A percentile compares a stretch with the other conserved stretches of the same genome.
phyloP scores from a whole-genome alignment of 2,797 vertebrate genomes.

The Myotis pilosus region DNA sequence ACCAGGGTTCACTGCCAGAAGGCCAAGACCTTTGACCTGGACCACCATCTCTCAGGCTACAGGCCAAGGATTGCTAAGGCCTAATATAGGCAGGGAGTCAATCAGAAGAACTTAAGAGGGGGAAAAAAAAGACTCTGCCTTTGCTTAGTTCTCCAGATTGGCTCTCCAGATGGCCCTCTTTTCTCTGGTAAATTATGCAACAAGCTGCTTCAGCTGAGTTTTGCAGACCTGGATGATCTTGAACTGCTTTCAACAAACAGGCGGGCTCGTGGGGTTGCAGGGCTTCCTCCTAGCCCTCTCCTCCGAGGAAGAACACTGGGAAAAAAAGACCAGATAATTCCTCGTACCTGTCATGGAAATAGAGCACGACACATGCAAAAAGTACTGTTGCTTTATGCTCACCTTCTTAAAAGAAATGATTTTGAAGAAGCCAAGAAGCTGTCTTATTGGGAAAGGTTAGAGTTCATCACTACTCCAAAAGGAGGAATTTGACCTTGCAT shows the following conservation, averaged over 20 bases:
- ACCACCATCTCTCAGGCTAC: conserved; percentile 28
- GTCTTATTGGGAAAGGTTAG: conserved; percentile 34
- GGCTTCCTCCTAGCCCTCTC: conserved; percentile 66
- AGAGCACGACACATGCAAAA: background rate
- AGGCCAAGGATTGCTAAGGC: conserved; percentile 49
- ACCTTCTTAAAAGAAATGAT: conserved; percentile 21
- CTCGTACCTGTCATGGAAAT: background rate
- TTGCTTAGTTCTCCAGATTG: conserved; percentile 77
- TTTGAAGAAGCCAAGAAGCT: conserved; percentile 16
- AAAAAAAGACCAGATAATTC: conserved; percentile 23
- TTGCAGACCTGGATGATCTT: conserved; percentile 80
- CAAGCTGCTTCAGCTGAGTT: conserved; percentile 78
- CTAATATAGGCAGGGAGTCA: conserved; percentile 71
- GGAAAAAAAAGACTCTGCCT: conserved; percentile 59
- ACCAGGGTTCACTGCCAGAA: background rate
- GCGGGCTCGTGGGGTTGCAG: conserved; percentile 64
- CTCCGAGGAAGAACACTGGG: background rate
- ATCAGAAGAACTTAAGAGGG: conserved; percentile 73
- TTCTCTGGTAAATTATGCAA: conserved; percentile 80
- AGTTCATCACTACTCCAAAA: conserved; percentile 31
- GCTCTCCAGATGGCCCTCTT: conserved; percentile 79
- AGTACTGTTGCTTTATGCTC: background rate
- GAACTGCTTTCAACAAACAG: conserved; percentile 79
- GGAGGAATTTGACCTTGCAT: background rate
- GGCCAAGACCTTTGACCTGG: conserved; percentile 66